Base-by-base conservation (phyloP, 2,888 invertebrate genomes). In the Leptopilina drosophilae region DNA sequence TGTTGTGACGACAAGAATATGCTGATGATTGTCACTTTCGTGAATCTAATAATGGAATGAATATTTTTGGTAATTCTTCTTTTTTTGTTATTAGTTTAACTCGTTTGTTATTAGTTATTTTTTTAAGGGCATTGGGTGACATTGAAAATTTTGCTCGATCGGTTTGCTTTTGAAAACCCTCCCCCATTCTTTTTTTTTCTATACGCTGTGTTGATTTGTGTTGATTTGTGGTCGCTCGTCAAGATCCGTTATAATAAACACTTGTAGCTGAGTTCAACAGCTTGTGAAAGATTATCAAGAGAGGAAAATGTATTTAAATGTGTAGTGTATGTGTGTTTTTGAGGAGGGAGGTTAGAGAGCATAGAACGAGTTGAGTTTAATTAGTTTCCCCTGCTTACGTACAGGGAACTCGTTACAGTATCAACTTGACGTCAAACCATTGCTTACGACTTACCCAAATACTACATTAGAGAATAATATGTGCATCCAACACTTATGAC, bases 351-450 rank as follows among this genome's bases (percentile, higher is more conserved):
- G 76, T 73, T 73, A 73, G 73, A 73, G 73, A 56, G 73, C 56
- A 59, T 59, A 73, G 73, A 56, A 65, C 69, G 65, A 79, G 78
- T 77, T 69, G 77, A 78, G 77, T 75, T 64, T 82, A 83, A 83
- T 82, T 83, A 83, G 80, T 79, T 83, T 81, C 79, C 78, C 80
- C 66, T 79, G 81, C 80, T 81, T 80, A 77, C 78, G 80, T 80
- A 75, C 77, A 56, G 56, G 73, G 56, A 73, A 73, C 73, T 73
- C 56, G 73, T 59, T 73, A 73, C 33, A 69, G 53, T 73, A 40
- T 73, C 40, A 11, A 73, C 53, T 56, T 73, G 73, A 73, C 73
- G 56, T 73, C 56, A 73, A 73, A 56, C 73, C 56, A 73, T 73
- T 59, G 56, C 73, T 73, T 59, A 59, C 56, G n/a, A 56, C n/a